Percentiles rank a stretch among this genome's conserved stretches.
phyloP scores from a whole-genome alignment of 2,797 vertebrate species.

The Melanotaenia maccullochi region DNA sequence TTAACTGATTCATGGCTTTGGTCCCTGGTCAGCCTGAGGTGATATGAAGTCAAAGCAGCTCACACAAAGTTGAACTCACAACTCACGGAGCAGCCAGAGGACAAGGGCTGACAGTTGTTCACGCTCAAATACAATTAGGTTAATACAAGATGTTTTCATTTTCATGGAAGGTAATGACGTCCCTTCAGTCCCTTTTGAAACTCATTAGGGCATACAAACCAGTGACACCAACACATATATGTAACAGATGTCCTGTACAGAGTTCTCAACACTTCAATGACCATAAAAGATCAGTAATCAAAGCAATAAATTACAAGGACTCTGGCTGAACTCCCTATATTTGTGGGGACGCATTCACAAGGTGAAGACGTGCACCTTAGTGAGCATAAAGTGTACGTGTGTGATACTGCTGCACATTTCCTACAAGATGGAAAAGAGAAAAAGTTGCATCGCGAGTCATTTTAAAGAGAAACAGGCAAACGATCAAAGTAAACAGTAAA shows the following conservation, averaged over 20 bases:
- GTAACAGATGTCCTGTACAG: slow-evolving; percentile 7
- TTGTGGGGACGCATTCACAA: not conserved
- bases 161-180: slow-evolving; percentile 31
- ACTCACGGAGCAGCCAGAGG: slow-evolving; percentile 52
- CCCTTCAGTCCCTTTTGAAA: slow-evolving; percentile 25
- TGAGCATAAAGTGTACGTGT: not conserved
- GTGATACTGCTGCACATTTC: not conserved
- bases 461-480: slow-evolving; percentile 14
- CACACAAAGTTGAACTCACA: slow-evolving; percentile 22
- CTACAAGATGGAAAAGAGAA: not conserved
- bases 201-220: slow-evolving; percentile 15
- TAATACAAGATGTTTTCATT: slow-evolving; percentile 47
- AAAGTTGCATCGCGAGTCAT: not conserved
- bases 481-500: slow-evolving; percentile 23
- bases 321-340: not conserved
- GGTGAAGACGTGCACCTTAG: not conserved
- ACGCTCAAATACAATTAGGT: slow-evolving; percentile 47
- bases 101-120: slow-evolving; percentile 49
- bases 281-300: not conserved
- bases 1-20: not conserved
- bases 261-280: slow-evolving; percentile 6
- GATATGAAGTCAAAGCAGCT: slow-evolving; percentile 41
- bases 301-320: slow-evolving; percentile 3
- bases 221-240: slow-evolving; percentile 10
- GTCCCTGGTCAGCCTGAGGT: slow-evolving; percentile 28